Percentiles rank a stretch among this genome's conserved stretches.
Conservation (phyloP, 2,113 vertebrate genomes). For the Phalacrocorax aristotelis region DNA sequence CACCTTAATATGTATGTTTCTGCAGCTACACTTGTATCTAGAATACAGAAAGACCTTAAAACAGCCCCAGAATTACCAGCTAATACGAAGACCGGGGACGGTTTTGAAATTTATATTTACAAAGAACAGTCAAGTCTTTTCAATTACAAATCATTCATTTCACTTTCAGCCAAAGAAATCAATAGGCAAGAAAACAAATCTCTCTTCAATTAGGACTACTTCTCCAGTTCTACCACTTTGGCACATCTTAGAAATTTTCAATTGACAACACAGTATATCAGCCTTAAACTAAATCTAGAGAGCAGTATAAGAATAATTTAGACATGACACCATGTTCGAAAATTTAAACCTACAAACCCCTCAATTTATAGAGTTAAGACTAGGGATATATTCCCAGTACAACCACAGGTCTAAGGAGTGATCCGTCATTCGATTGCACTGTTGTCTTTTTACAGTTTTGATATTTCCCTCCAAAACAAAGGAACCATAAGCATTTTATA, state of each 20-base stretch:
- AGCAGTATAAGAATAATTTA: background rate
- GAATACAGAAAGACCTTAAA: constrained; percentile 4
- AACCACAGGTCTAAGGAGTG: background rate
- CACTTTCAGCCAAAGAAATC: background rate
- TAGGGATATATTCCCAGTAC: background rate
- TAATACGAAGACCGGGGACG: background rate
- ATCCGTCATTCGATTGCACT: background rate
- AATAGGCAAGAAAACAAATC: background rate
- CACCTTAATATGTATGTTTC: constrained; percentile 40
- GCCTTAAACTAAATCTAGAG: background rate
- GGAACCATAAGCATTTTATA: background rate
- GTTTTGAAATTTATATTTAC: constrained; percentile 61
- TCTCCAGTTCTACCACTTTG: background rate
- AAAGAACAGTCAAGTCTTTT: constrained; percentile 15
- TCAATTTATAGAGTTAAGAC: background rate
- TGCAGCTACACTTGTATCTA: constrained; percentile 15
- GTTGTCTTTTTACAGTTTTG: background rate
- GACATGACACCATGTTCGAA: background rate
- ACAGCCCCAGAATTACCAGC: constrained; percentile 7
- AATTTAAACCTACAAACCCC: background rate
- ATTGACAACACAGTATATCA: background rate
- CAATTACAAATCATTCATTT: constrained; percentile 19
- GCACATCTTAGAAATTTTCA: background rate
- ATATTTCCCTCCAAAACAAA: background rate
- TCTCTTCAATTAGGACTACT: background rate